A percentile compares a stretch with the other conserved stretches of the same genome.
These are phyloP conservation scores for Arctocebus calabarensis DNA, from an alignment of 2,797 vertebrate species.

Conservation along the genomic window DNA sequence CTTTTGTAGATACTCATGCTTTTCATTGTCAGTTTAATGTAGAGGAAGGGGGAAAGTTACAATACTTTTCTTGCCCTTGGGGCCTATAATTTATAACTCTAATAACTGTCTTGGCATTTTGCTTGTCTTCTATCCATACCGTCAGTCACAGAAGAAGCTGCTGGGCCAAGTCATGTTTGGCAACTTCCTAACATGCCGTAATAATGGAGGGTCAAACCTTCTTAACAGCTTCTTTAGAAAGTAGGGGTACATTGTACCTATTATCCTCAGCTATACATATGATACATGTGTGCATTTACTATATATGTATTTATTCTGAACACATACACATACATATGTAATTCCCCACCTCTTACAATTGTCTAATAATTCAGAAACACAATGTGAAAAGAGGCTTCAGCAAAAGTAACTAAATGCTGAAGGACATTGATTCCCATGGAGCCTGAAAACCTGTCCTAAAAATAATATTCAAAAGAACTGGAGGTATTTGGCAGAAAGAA, in stretches of 20 bases:
- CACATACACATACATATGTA: not conserved
- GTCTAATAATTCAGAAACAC: not conserved
- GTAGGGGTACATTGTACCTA: not conserved
- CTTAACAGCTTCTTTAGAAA: not conserved
- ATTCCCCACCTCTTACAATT: not conserved
- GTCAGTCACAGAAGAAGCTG: not conserved
- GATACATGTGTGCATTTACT: not conserved
- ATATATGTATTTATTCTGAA: not conserved
- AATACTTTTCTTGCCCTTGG: not conserved
- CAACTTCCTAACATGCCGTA: not conserved
- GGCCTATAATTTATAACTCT: not conserved
- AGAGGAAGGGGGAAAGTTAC: not conserved
- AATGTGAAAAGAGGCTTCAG: not conserved
- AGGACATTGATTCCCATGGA: not conserved
- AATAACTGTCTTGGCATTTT: not conserved
- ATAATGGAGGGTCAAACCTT: not conserved
- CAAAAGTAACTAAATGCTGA: not conserved
- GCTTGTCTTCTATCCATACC: not conserved
- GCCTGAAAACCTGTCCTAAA: not conserved
- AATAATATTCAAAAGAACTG: not conserved
- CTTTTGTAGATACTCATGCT: not conserved
- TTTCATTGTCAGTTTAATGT: not conserved
- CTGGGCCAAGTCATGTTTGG: not conserved
- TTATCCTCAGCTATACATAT: not conserved
- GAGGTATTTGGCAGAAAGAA: not conserved